phyloP scores from a whole-genome alignment of 2,113 vertebrate species.

The Myotis davidii region DNA sequence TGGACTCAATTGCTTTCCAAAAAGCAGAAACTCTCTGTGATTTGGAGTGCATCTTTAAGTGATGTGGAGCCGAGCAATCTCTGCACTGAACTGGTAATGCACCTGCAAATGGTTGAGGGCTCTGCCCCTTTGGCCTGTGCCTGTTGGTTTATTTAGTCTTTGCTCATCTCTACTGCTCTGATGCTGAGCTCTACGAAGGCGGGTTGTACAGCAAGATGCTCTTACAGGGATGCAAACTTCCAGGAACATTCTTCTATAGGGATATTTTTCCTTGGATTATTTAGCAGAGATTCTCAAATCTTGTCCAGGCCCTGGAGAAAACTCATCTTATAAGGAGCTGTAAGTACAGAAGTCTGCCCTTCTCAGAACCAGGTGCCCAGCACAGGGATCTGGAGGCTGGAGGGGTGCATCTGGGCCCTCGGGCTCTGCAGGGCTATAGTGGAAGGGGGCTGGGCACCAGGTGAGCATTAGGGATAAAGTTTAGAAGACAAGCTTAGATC shows the following conservation, averaged over 20 bases:
- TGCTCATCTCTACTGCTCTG: not conserved
- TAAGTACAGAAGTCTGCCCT: not conserved
- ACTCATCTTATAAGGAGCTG: not conserved
- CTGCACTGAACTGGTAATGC: not conserved
- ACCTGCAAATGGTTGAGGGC: not conserved
- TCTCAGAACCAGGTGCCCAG: not conserved
- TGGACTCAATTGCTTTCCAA: slow-evolving; percentile 44
- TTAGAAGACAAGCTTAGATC: not conserved
- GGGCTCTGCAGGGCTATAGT: not conserved
- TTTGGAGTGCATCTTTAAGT: slow-evolving; percentile 35
- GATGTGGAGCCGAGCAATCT: not conserved
- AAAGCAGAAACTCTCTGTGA: slow-evolving; percentile 35
- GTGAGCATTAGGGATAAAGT: not conserved
- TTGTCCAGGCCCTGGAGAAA: not conserved
- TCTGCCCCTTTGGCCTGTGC: not conserved
- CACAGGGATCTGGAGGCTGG: not conserved
- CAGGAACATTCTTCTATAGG: not conserved
- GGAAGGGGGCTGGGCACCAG: not conserved
- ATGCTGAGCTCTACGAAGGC: not conserved
- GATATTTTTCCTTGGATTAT: not conserved
- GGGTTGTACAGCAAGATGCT: not conserved
- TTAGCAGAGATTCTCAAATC: not conserved
- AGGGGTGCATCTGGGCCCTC: not conserved
- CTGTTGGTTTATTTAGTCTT: not conserved
- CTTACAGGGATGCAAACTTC: not conserved